Evolutionary conservation across 1,140 invertebrate genomes (phyloP), one percentile per base, ranked within the genome.

Genomic region (Meloidogyne exigua): DNA sequence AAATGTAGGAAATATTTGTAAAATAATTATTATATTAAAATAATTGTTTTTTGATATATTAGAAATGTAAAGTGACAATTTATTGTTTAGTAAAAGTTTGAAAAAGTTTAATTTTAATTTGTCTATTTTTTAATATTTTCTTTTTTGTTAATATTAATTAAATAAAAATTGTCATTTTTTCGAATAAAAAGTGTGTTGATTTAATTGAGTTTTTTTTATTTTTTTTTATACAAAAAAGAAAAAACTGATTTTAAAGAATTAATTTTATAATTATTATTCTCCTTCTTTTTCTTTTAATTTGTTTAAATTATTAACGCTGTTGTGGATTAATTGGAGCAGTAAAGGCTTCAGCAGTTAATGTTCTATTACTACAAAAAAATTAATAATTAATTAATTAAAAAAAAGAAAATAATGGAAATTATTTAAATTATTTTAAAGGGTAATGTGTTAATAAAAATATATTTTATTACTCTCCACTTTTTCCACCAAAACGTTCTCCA

Each of bases 401-500:
- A 65, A 23, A 36, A n/a, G 25, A 25, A 28, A 28, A n/a, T n/a
- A n/a, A 23, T 13, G 25, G 25, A 25, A 79, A 77, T 77, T 91
- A 82, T 93, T 93, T 86, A 91, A 90, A 90, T 96, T 95, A 93
- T 95, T 98, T 89, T 93, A 95, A 80, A 98, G 91, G 88, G 93
- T 93, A 78, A 95, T 95, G 87, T 95, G 95, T 85, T 96, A 96
- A 88, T 32, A 94, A 93, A 80, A 95, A 95, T 89, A 97, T 98
- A 82, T 83, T 94, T 79, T 94, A 93, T 76, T 95, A 95, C 88
- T 94, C 95, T 25, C 94, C 94, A 62, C 95, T 95, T 36, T 78
- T 82, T 81, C 89, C 89, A 63, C 89, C 89, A 84, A 95, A 91
- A 87, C 95, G 93, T 78, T 93, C 92, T 83, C 94, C 94, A 86